Evolutionary conservation across 2,888 invertebrate genomes (phyloP), one percentile per base, ranked within the genome.

Genomic region (Ommatoiulus sabulosus): DNA sequence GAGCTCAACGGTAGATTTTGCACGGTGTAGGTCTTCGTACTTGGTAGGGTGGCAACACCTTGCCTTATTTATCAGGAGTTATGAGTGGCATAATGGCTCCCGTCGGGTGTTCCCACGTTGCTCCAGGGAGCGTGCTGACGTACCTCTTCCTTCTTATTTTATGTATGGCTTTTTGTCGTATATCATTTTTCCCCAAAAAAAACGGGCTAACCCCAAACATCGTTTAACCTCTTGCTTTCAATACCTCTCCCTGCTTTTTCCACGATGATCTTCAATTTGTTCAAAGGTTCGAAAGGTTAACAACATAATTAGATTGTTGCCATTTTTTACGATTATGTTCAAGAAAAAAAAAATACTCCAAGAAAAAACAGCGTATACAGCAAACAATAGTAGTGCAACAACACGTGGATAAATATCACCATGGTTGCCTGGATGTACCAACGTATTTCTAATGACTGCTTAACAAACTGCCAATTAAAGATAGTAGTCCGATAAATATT

Each of bases 231-330:
- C 24, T 35, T 87, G 52, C 44, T 87, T 52, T 87, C 48, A 87
- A 87, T 48, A 35, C 46, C 20, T 44, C 24, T 87, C 87, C 44
- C 57, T 57, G 57, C 44, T 87, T 87, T 44, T 87, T 57, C 35
- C 63, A 7, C 10, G 24, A 35, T 35, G 52, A 63, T 87, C 63
- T 63, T 87, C 52, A 87, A 87, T 87, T 87, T 87, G 87, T 57
- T 80, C 57, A 24, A 44, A 63, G 52, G 87, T 52, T 87, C 87
- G 57, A 87, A 48, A 87, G 87, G 87, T 87, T 87, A 87, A 87
- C 87, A 87, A 87, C 87, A 63, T 87, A 87, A 87, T 87, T 87
- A 87, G 87, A 87, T 17, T 24, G 52, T 35, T 44, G 44, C 86
- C 86, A 86, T 86, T 86, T 86, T 44, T 86, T 86, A 48, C 24